Conservation (phyloP, 2,888 invertebrate species). For the Heliconius charithonia region DNA sequence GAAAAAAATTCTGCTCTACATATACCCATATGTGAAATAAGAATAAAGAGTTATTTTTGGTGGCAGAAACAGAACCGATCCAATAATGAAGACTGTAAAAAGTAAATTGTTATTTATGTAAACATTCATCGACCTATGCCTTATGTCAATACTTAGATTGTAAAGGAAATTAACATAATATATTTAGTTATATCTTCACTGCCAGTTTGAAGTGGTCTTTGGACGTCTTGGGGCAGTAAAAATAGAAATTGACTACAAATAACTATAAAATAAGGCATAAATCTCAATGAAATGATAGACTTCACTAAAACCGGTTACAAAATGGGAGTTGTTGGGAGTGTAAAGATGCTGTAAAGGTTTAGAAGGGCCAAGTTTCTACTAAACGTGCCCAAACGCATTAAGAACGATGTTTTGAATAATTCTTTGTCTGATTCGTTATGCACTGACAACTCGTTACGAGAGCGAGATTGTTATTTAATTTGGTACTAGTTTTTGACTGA, state of each 20-base stretch:
- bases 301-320: slow-evolving; percentile 66
- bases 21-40: background rate
- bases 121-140: slow-evolving; percentile 43
- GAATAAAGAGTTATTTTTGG: slow-evolving; percentile 33
- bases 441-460: slow-evolving; percentile 45
- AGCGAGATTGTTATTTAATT: slow-evolving; percentile 49
- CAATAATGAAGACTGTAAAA: slow-evolving; percentile 41
- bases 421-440: slow-evolving; percentile 47
- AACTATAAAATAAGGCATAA: slow-evolving; percentile 29
- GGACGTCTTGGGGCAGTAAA: background rate
- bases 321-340: slow-evolving; percentile 67
- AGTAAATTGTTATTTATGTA: slow-evolving; percentile 46
- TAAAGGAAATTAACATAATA: slow-evolving; percentile 44
- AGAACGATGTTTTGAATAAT: slow-evolving; percentile 63
- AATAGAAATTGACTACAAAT: slow-evolving; percentile 10
- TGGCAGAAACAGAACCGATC: slow-evolving; percentile 35
- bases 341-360: slow-evolving; percentile 57
- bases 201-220: slow-evolving; percentile 27
- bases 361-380: slow-evolving; percentile 69
- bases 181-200: slow-evolving; percentile 42
- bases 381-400: slow-evolving; percentile 78
- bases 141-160: slow-evolving; percentile 36
- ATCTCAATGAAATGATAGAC: slow-evolving; percentile 36
- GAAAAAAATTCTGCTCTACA: slow-evolving; percentile 29
- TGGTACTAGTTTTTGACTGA: slow-evolving; percentile 30